Evolutionary conservation across 2,113 vertebrate genomes (phyloP), one percentile per base, ranked within the genome.

Genomic region (Pseudorectes ferrugineus): DNA sequence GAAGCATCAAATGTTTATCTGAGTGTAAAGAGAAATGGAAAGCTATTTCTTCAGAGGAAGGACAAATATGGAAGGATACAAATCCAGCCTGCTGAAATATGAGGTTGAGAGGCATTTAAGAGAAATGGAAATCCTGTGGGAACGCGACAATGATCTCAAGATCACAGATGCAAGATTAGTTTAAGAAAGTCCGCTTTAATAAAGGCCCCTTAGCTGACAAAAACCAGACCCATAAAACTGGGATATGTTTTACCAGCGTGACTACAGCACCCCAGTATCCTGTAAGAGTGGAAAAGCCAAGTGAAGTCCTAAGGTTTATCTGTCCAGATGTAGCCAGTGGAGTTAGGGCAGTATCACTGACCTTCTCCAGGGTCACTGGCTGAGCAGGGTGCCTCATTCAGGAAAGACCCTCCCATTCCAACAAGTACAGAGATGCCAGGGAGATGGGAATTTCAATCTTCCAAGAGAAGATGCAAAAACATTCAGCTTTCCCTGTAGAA

Each of bases 321-420:
- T 2, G 1, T 23, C 12, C 48, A 90, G n/a, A 46, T 19, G 9
- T 0, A 57, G 35, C 29, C 24, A 35, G 1, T 1, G 3, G 31
- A 65, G 31, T 4, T 18, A 25, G 40, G 15, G 36, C n/a, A 42
- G 11, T 6, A 6, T 15, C 72, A 17, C 31, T 28, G 71, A 55
- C 19, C 12, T 3, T 61, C 36, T 45, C 45, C 54, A 46, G 28
- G 29, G 48, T 25, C 29, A 31, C 62, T 28, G 73, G 10, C 18
- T 46, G 36, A 84, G 40, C 35, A 54, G 12, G 9, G 12, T 38
- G 42, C 23, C 46, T 67, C 59, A 6, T 15, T 24, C 33, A 46
- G 35, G 33, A 67, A 21, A 54, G 11, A 81, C 29, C 29, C n/a
- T 74, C 46, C 55, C 38, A 9, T n/a, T 26, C 11, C 59, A 72